Conservation (phyloP, 1,140 invertebrate genomes). For the Pachyrhynchus sulphureomaculatus region DNA sequence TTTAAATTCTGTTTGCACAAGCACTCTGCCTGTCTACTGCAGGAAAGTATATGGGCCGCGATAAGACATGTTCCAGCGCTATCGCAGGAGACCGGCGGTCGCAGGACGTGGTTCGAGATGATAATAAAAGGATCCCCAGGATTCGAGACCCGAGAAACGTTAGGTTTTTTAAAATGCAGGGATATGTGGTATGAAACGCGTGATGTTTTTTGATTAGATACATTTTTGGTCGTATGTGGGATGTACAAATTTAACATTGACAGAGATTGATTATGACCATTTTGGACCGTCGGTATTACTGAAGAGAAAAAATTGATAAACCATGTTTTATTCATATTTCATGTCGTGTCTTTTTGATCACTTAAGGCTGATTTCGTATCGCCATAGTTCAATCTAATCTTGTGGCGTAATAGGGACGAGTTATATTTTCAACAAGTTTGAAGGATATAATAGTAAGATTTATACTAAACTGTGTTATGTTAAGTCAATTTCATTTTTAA, state of each 20-base stretch:
- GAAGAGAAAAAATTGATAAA: too few relatives aligned
- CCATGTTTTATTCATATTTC: too few relatives aligned
- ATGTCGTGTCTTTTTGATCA: too few relatives aligned
- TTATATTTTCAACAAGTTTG: too few relatives aligned
- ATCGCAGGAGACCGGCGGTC: conserved; percentile 22
- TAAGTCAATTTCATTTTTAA: too few relatives aligned
- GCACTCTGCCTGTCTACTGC: conserved; percentile 18
- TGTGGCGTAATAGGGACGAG: too few relatives aligned
- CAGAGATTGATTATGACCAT: not conserved
- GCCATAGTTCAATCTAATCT: too few relatives aligned
- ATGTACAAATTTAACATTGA: not conserved
- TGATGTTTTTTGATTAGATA: not conserved
- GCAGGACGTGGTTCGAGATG: conserved; percentile 15
- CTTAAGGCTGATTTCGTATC: too few relatives aligned
- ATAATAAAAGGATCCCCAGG: conserved; percentile 17
- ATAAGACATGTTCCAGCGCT: conserved; percentile 40
- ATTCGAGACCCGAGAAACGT: conserved; percentile 10
- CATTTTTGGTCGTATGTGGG: too few relatives aligned
- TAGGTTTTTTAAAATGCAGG: conserved; percentile 15
- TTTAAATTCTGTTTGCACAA: conserved; percentile 28
- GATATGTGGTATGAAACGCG: not conserved
- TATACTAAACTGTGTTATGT: too few relatives aligned
- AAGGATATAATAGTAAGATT: too few relatives aligned
- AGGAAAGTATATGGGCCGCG: conserved; percentile 31
- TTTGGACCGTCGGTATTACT: too few relatives aligned